Base-by-base conservation (phyloP, 2,797 vertebrate genomes). In the Etheostoma perlongum region DNA sequence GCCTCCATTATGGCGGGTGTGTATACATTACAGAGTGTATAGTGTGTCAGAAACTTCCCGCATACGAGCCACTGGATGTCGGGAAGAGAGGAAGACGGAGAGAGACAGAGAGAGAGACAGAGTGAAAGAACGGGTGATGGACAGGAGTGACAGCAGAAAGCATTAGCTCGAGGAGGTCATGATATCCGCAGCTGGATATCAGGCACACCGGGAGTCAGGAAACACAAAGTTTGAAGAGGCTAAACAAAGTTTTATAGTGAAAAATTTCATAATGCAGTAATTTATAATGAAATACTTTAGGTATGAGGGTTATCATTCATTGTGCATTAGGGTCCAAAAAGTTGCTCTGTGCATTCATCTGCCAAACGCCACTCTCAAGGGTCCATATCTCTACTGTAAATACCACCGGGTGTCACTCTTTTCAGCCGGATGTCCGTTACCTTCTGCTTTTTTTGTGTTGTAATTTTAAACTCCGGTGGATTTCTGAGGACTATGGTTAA, bases 11-110 rank as follows among this genome's bases (percentile, higher is more conserved):
- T 84, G 83, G 84, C 48, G 44, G 62, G 83, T 78, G 88, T 94
- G 91, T 93, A 94, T 94, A 94, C 91, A 95, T 95, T 95, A 94
- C 94, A 92, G 83, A 76, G 91, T 90, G 94, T 92, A 94, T 95
- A 93, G 84, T 84, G 92, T 95, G 92, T 94, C 94, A 77, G 85
- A 90, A 91, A 79, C 85, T 94, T 94, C 93, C 93, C 93, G 91
- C 91, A 92, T 84, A 2, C 74, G 15, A 82, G 87, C 83, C 2
- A 10, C 78, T 46, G 77, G 75, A 88, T 91, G 85, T 88, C 91
- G 92, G 93, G 92, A 92, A 93, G 88, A 82, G 72, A 71, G 80
- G 67, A 74, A 81, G 82, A 71, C 25, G 47, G 62, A 62, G 83
- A 72, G 81, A 52, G 65, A 63, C 4, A 40, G 72, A 65, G 75